Evolutionary conservation across 1,140 invertebrate genomes (phyloP).

Genomic region (Bactericera cockerelli): DNA sequence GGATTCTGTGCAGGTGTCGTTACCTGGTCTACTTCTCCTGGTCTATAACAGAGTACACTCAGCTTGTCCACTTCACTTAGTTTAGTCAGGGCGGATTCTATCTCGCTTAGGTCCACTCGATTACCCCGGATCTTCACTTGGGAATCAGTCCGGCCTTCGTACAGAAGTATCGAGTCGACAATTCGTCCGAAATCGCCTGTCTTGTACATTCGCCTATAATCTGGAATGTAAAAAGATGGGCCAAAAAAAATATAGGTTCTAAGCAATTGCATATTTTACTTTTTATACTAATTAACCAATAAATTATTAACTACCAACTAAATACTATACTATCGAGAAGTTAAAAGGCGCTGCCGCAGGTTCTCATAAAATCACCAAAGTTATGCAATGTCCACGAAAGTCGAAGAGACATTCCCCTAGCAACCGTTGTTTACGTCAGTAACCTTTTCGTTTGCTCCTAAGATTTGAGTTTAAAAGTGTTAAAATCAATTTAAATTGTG

Average conservation of each 20-base stretch:
- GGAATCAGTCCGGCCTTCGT: constrained; percentile 67
- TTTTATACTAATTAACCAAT: background rate
- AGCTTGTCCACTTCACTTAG: constrained; percentile 41
- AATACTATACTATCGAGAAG: too few species aligned
- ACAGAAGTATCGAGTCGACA: constrained; percentile 46
- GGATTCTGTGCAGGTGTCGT: constrained; percentile 43
- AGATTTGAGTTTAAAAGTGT: too few species aligned
- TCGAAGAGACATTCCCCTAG: too few species aligned
- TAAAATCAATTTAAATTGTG: too few species aligned
- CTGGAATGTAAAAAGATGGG: background rate
- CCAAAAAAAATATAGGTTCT: background rate
- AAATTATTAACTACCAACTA: background rate
- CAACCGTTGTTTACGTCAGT: too few species aligned
- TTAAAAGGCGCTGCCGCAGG: too few species aligned
- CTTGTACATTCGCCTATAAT: constrained; percentile 37
- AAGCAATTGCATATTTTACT: background rate
- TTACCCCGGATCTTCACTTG: constrained; percentile 78
- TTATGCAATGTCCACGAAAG: too few species aligned
- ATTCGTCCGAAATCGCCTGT: constrained; percentile 71
- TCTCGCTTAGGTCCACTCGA: constrained; percentile 64
- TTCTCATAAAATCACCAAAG: too few species aligned
- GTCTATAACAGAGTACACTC: constrained; percentile 60
- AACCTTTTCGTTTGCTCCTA: too few species aligned
- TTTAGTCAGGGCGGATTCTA: constrained; percentile 48
- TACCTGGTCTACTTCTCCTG: constrained; percentile 48